These are phyloP conservation scores for Eupithecia inturbata DNA, from an alignment of 2,888 invertebrate species.

Conservation along the genomic window DNA sequence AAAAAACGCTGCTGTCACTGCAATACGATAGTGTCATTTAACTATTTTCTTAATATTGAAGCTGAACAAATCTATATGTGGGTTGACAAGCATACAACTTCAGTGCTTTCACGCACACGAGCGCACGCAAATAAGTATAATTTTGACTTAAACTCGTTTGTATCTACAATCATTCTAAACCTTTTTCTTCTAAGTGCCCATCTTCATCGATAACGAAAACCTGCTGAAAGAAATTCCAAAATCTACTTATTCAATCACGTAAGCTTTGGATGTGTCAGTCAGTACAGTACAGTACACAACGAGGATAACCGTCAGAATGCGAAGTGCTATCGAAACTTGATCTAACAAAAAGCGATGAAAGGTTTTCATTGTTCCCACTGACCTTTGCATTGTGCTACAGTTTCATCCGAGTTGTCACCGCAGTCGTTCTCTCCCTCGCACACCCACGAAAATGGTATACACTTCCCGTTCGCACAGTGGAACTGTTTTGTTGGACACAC, in stretches of 20 bases:
- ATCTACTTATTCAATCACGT: background rate
- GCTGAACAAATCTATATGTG: background rate
- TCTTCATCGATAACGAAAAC: background rate
- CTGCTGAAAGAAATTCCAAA: background rate
- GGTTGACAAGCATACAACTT: no score
- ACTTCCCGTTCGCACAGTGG: slow-evolving; percentile 88
- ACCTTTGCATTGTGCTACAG: slow-evolving; percentile 86
- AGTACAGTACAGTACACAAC: background rate
- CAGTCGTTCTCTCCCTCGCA: slow-evolving; percentile 93
- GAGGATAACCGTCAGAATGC: background rate
- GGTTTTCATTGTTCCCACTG: slow-evolving; percentile 28
- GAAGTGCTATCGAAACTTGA: slow-evolving; percentile 15
- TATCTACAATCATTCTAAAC: background rate
- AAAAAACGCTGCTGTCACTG: background rate
- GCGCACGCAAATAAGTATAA: no score
- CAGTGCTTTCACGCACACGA: no score
- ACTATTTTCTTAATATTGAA: background rate
- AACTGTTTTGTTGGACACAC: slow-evolving; percentile 89
- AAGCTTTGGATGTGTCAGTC: background rate
- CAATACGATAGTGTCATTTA: background rate
- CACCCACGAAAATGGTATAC: slow-evolving; percentile 90
- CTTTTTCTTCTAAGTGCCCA: background rate
- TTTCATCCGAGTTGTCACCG: slow-evolving; percentile 92
- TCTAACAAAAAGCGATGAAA: slow-evolving; percentile 27
- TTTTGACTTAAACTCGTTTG: background rate